Percentiles rank a stretch among this genome's conserved stretches.
These are phyloP conservation scores for Drosophila busckii DNA, from an alignment of 1,140 invertebrate genomes.

Conservation along the genomic window DNA sequence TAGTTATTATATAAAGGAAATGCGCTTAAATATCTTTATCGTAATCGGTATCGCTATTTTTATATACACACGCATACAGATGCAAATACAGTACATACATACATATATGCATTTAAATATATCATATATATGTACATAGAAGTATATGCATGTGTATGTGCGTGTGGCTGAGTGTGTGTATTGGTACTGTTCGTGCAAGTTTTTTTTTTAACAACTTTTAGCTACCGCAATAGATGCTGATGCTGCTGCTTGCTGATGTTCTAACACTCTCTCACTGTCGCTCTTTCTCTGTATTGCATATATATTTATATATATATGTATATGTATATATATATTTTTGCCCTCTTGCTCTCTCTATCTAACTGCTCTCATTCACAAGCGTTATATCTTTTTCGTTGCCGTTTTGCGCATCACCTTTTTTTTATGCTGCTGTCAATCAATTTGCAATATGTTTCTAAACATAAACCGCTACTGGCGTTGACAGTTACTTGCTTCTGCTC, in stretches of 20 bases:
- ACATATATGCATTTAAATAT: not conserved
- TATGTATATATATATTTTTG: conserved; percentile 1
- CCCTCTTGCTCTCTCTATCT: conserved; percentile 1
- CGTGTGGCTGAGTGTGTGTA: not conserved
- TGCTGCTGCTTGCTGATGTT: conserved; percentile 10
- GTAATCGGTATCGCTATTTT: conserved; percentile 23
- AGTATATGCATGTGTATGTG: not conserved
- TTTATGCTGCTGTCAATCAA: conserved; percentile 33
- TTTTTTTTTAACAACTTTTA: conserved; percentile 44
- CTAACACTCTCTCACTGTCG: conserved; percentile 3
- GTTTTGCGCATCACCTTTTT: conserved; percentile 40
- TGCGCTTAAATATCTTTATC: conserved; percentile 30
- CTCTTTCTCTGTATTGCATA: not conserved
- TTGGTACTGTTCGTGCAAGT: conserved; percentile 18
- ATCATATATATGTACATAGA: not conserved
- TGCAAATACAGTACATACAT: conserved; percentile 2
- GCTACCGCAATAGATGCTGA: no score
- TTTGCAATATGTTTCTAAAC: conserved; percentile 43
- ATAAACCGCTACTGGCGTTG: conserved; percentile 17
- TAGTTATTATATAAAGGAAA: conserved; percentile 42
- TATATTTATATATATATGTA: no score
- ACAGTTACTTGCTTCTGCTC: conserved; percentile 28
- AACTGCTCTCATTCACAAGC: conserved; percentile 11
- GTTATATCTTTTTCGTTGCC: conserved; percentile 28
- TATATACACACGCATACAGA: conserved; percentile 1